Evolutionary conservation across 1,140 invertebrate genomes (phyloP), one percentile per base, ranked within the genome.

Genomic region (Steinernema khuongi): DNA sequence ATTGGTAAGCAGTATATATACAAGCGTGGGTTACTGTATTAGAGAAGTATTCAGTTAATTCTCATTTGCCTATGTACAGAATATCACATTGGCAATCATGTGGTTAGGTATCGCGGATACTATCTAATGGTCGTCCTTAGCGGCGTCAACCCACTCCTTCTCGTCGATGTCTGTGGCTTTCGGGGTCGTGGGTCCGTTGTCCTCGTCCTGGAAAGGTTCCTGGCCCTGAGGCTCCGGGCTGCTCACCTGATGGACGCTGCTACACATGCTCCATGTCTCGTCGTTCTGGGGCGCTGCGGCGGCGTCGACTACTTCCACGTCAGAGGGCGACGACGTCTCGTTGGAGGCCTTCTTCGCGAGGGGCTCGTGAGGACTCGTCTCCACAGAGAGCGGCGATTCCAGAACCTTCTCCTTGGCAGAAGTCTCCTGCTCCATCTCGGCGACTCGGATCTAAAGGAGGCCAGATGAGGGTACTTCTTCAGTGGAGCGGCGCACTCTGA

Each of bases 401-500:
- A 41, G 36, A n/a, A 41, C n/a, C n/a, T 41, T 41, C n/a, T 41
- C 36, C 7, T 41, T 41, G 36, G 7, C 36, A n/a, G 36, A 7
- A 41, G 36, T 41, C n/a, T 41, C 36, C n/a, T 41, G 36, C n/a
- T 41, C 36, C 36, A 41, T 41, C n/a, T 41, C 36, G 36, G 36
- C 36, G 7, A 41, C 36, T 11, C n/a, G 36, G n/a, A 41, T 41
- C 36, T 41, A n/a, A 7, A 41, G n/a, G 36, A n/a, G 7, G 7
- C n/a, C n/a, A 7, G 36, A n/a, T 41, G 7, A 11, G 7, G 7
- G 36, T 11, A 41, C 7, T 7, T 11, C 7, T 41, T 41, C 7
- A 41, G n/a, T 7, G 7, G n/a, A 7, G 36, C 7, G 36, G 31
- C 28, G n/a, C 19, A 81, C 75, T 70, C 83, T 81, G 71, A 81